Evolutionary conservation across 2,113 vertebrate genomes (phyloP), one percentile per base, ranked within the genome.

Genomic region (Eubucco bourcierii): DNA sequence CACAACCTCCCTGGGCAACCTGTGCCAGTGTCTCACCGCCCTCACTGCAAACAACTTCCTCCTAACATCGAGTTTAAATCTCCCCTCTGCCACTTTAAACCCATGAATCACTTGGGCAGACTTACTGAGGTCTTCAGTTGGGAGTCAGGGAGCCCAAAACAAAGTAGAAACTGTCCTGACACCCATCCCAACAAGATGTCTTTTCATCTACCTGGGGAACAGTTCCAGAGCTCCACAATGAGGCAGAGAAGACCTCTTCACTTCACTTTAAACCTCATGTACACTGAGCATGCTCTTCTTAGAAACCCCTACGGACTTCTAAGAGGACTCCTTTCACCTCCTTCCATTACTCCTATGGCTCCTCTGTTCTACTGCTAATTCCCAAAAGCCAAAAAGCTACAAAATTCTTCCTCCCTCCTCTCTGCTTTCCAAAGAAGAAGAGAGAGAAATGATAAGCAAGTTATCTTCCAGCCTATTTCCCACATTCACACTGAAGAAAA

Each of bases 401-500:
- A 12, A 70, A 55, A 55, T 33, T 75, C 9, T 27, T 6, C 18
- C 39, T 75, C 56, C 10, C 27, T 74, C 64, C 12, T 5, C 16
- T 56, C 53, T 72, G 16, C 19, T 75, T 61, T 28, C 7, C 25
- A 82, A 53, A 73, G 12, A 82, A 46, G n/a, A 83, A 65, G 66
- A 81, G 25, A n/a, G 34, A 85, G 46, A 80, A 91, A 91, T 2
- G 1, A 46, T 87, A 79, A 82, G 39, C 34, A 91, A 93, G 33
- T 31, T 70, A 34, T 79, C 34, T 92, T 87, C 65, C 70, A 31
- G 56, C 25, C 55, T 34, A 12, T 31, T 87, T 84, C 76, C 53
- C 61, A 88, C 65, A 67, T 82, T 95, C 46, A 65, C 79, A n/a
- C 28, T 71, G 31, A 84, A 60, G 31, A 41, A 91, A 93, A 94